Evolutionary conservation across 2,113 vertebrate species (phyloP), one percentile per base, ranked within the genome.

Genomic region (Nycticorax nycticorax): DNA sequence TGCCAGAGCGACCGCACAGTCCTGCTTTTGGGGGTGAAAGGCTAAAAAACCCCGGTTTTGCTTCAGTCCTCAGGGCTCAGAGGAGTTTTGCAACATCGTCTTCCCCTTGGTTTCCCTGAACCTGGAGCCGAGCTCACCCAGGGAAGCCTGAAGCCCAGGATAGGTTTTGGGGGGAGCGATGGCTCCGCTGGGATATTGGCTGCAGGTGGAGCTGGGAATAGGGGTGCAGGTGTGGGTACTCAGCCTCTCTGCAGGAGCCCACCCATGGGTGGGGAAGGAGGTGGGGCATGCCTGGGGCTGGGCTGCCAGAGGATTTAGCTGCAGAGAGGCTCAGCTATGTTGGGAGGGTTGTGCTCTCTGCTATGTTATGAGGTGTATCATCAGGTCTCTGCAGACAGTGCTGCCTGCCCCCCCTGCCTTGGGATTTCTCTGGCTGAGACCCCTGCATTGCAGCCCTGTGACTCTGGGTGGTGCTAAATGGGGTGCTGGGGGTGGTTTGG

Each of bases 381-480:
- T 28, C 2, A 2, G 85, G 35, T 22, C 62, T 82, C 57, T 69
- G 48, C 18, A 59, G 41, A 0, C 2, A 41, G 12, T 41, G 39
- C 39, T 39, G 6, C 9, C 4, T 18, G 3, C 16, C 43, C 45
- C 18, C 45, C 45, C 45, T 20, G 6, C 8, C 5, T 5, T 11
- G 62, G 52, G 12, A 1, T 12, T 86, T 9, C 17, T 57, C 8
- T 2, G 2, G 9, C 9, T 1, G 8, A 35, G 33, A 30, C 9
- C 32, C 22, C 32, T 0, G 5, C 2, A 2, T 3, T 5, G 8
- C 57, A 8, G 12, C 12, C 5, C 60, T 0, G 10, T 9, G 28
- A 4, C 57, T 10, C n/a, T 48, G 57, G 2, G 1, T 0, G 14
- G 62, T 35, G 63, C 55, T 7, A 3, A 3, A 0, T 0, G 4